phyloP scores from a whole-genome alignment of 2,113 vertebrate species.

The Phyllostomus discolor region DNA sequence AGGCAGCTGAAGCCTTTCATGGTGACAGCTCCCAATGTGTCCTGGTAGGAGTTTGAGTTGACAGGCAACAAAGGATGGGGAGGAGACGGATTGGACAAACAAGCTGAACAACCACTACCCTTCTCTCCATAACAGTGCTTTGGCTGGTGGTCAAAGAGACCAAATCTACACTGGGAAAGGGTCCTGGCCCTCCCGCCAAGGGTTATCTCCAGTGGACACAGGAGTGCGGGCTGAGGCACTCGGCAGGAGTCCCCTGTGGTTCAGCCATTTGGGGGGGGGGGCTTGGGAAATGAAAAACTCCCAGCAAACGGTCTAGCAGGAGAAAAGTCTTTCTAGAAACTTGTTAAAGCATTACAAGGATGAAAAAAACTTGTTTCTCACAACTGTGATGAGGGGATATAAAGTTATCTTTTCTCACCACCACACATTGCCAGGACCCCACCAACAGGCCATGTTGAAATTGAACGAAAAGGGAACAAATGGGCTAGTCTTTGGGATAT shows the following conservation, averaged over 20 bases:
- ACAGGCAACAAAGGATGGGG: constrained; percentile 41
- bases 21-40: constrained; percentile 53
- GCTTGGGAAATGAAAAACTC: background rate
- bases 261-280: background rate
- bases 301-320: background rate
- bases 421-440: background rate
- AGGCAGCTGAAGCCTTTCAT: constrained; percentile 56
- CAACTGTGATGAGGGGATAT: background rate
- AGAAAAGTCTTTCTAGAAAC: background rate
- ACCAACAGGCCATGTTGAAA: background rate
- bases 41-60: constrained; percentile 44
- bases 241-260: fast-evolving
- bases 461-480: background rate
- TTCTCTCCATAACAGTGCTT: background rate
- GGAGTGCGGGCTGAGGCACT: background rate
- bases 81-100: constrained; percentile 28
- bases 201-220: background rate
- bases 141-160: constrained; percentile 23
- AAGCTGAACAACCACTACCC: background rate
- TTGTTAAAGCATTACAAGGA: background rate
- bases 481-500: background rate
- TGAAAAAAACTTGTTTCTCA: background rate
- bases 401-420: background rate
- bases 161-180: background rate
- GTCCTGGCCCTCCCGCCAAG: background rate